Conservation (phyloP, 2,797 vertebrate genomes). For the Aulostomus chinensis region DNA sequence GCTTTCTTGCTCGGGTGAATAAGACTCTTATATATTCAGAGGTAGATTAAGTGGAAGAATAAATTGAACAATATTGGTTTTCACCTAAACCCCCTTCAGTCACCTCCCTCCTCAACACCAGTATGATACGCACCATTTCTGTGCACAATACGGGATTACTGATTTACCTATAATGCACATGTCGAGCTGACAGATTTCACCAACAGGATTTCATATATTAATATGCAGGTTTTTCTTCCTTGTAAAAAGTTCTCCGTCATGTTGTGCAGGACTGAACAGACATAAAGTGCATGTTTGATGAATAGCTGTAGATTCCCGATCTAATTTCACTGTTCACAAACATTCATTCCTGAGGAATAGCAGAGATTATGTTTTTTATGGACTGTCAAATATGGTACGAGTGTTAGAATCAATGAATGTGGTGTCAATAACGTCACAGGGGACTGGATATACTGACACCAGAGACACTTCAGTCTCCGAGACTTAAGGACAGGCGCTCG, state of each 20-base stretch:
- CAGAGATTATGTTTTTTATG: no score
- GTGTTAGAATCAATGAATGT: no score
- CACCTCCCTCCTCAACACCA: conserved; percentile 9
- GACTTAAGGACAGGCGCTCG: no score
- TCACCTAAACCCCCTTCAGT: conserved; percentile 32
- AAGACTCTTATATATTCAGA: conserved; percentile 25
- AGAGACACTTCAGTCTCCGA: no score
- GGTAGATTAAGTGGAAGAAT: conserved; percentile 16
- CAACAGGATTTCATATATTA: conserved; percentile 56
- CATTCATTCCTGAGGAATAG: no score
- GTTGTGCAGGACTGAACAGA: conserved; percentile 50
- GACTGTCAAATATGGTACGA: no score
- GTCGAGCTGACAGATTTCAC: conserved; percentile 53
- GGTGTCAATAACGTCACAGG: no score
- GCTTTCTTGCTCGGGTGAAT: conserved; percentile 14
- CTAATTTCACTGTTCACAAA: conserved; percentile 64
- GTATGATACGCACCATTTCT: conserved; percentile 36
- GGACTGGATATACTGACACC: no score
- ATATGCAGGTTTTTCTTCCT: conserved; percentile 51
- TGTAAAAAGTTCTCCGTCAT: conserved; percentile 63
- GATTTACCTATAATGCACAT: conserved; percentile 55
- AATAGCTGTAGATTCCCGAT: conserved; percentile 54
- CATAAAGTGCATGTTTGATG: conserved; percentile 62
- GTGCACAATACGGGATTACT: conserved; percentile 50
- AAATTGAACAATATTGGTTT: conserved; percentile 52